Conservation (phyloP, 1,140 invertebrate genomes). For the Brachionus manjavacas region DNA sequence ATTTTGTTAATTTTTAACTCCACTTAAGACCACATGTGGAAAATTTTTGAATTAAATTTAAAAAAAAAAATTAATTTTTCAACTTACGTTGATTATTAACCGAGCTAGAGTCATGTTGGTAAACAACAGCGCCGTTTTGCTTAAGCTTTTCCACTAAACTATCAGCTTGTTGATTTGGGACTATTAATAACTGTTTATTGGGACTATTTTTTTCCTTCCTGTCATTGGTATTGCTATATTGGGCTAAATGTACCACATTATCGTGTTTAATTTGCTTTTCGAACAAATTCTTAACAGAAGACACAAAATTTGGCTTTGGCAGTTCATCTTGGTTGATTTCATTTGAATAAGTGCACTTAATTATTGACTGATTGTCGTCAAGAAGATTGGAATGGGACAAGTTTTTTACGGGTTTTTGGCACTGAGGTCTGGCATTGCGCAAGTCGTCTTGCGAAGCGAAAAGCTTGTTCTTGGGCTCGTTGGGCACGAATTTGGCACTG, state of each 20-base stretch:
- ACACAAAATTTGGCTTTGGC: constrained; percentile 38
- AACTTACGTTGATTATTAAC: neutral
- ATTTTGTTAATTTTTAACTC: no score
- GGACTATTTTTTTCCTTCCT: neutral
- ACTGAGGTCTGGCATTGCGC: neutral
- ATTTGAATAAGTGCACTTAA: constrained; percentile 41
- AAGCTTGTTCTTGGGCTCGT: neutral
- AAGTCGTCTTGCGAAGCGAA: constrained; percentile 36
- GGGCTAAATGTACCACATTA: neutral
- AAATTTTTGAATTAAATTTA: no score
- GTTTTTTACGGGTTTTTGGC: neutral
- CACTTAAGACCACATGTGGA: no score
- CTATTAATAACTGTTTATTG: neutral
- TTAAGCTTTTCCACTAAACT: neutral
- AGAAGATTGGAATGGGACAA: constrained; percentile 9
- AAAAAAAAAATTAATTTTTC: neutral
- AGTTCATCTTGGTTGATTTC: constrained; percentile 41
- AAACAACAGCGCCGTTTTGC: constrained; percentile 24
- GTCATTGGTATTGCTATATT: neutral
- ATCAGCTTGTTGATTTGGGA: neutral
- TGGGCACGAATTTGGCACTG: neutral
- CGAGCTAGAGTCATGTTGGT: neutral
- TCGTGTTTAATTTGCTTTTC: constrained; percentile 29
- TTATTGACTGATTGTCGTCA: neutral
- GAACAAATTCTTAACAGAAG: constrained; percentile 37